Conservation (phyloP, 2,797 vertebrate species). For the Amniataba percoides region DNA sequence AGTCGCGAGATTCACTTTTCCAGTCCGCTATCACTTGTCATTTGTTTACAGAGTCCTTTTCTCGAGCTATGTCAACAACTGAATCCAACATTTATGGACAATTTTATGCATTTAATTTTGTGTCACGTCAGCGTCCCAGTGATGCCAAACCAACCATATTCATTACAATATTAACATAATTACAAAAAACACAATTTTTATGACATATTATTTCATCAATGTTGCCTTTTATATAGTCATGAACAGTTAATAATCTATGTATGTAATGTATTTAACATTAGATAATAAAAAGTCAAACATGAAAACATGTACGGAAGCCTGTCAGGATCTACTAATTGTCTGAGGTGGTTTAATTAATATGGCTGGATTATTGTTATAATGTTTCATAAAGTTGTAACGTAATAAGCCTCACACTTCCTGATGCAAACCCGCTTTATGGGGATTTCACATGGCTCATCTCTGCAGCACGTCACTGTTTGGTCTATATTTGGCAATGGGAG, state of each 20-base stretch:
- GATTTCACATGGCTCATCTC: slow-evolving; percentile 84
- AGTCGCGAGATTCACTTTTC: slow-evolving; percentile 30
- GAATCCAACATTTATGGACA: not conserved
- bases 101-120: not conserved
- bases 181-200: not conserved
- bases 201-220: too few species aligned
- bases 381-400: slow-evolving; percentile 46
- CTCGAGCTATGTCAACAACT: not conserved
- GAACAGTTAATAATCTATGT: not conserved
- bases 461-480: slow-evolving; percentile 80
- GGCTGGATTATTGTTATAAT: slow-evolving; percentile 15
- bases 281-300: not conserved
- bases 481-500: slow-evolving; percentile 87
- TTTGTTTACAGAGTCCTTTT: slow-evolving; percentile 46
- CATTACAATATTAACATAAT: not conserved
- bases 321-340: not conserved
- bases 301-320: not conserved
- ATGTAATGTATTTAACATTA: too few species aligned
- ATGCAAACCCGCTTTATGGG: slow-evolving; percentile 76
- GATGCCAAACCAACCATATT: not conserved
- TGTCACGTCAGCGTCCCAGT: not conserved
- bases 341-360: not conserved
- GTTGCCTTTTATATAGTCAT: not conserved
- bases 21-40: not conserved
- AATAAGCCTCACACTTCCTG: slow-evolving; percentile 70